A percentile compares a stretch with the other conserved stretches of the same genome.
Conservation (phyloP, 1,140 invertebrate genomes). For the Bombus polaris region DNA sequence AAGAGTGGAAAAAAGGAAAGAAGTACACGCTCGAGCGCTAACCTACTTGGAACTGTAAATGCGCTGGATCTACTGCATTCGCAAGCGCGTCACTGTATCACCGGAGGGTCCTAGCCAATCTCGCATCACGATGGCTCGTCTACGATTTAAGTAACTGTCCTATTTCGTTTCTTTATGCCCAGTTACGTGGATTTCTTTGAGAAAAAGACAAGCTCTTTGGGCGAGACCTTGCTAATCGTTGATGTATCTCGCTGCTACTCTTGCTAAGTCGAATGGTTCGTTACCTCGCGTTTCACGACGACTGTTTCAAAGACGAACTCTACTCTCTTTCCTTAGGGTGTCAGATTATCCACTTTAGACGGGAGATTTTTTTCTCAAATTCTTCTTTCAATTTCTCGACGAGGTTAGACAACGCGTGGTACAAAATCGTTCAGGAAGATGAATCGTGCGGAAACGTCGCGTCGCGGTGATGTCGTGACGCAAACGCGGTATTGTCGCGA, state of each 20-base stretch:
- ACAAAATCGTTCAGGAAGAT: too few species aligned
- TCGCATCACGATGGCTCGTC: conserved; percentile 13
- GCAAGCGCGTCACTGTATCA: conserved; percentile 16
- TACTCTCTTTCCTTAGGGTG: not conserved
- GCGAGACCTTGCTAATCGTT: conserved; percentile 1
- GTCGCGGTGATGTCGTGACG: not conserved
- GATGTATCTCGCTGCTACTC: not conserved
- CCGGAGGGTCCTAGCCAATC: conserved; percentile 36
- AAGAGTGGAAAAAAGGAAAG: not conserved
- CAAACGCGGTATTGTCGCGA: not conserved
- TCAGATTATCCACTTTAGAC: too few species aligned
- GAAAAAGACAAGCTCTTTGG: too few species aligned
- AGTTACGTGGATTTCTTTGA: not conserved
- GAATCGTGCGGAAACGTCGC: too few species aligned
- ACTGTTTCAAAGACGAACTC: not conserved
- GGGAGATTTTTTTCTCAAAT: not conserved
- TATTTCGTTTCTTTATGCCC: conserved; percentile 27
- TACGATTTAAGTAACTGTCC: conserved; percentile 35
- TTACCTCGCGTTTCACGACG: not conserved
- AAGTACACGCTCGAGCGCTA: conserved; percentile 17
- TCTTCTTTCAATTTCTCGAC: not conserved
- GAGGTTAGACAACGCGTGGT: too few species aligned
- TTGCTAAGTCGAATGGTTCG: not conserved
- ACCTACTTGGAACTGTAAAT: conserved; percentile 41
- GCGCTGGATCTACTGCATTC: conserved; percentile 3